These are phyloP conservation scores for Sorex maritimensis DNA, from an alignment of 2,797 vertebrate species.

Conservation along the genomic window DNA sequence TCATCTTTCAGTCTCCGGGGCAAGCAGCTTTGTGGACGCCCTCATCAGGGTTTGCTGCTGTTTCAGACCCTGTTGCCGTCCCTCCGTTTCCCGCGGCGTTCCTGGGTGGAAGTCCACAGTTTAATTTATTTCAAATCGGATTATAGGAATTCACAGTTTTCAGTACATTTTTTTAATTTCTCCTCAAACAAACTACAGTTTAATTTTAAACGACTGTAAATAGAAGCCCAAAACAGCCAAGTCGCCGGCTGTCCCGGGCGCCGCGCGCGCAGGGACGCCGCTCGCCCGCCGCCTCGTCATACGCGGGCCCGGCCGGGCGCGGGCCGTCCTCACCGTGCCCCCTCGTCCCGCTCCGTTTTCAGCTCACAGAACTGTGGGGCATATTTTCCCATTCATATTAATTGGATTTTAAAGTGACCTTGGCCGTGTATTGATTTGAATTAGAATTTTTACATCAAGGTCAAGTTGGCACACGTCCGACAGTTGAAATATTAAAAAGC, in stretches of 20 bases:
- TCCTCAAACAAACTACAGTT: slow-evolving; percentile 81
- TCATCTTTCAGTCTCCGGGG: background rate
- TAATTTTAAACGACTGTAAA: slow-evolving; percentile 84
- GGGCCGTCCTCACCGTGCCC: slow-evolving; percentile 76
- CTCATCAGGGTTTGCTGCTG: slow-evolving; percentile 69
- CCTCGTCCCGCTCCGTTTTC: slow-evolving; percentile 88
- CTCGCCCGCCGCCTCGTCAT: slow-evolving; percentile 67
- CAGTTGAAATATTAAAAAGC: slow-evolving; percentile 90
- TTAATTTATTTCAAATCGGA: slow-evolving; percentile 79
- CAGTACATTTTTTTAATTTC: slow-evolving; percentile 83
- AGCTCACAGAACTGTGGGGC: slow-evolving; percentile 88
- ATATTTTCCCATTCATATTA: slow-evolving; percentile 92
- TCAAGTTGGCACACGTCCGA: slow-evolving; percentile 89
- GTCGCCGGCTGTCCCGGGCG: slow-evolving; percentile 71
- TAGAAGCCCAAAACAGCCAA: slow-evolving; percentile 74
- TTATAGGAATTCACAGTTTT: slow-evolving; percentile 87
- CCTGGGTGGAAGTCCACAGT: slow-evolving; percentile 64
- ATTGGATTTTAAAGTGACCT: slow-evolving; percentile 95
- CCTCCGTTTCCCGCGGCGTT: slow-evolving; percentile 85
- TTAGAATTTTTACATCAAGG: slow-evolving; percentile 93
- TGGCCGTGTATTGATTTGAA: slow-evolving; percentile 94
- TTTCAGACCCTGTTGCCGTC: slow-evolving; percentile 80
- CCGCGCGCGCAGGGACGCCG: slow-evolving; percentile 81
- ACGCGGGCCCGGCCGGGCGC: slow-evolving; percentile 71
- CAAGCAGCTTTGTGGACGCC: slow-evolving; percentile 14